phyloP scores from a whole-genome alignment of 2,888 invertebrate species.

The Argyresthia albistria region DNA sequence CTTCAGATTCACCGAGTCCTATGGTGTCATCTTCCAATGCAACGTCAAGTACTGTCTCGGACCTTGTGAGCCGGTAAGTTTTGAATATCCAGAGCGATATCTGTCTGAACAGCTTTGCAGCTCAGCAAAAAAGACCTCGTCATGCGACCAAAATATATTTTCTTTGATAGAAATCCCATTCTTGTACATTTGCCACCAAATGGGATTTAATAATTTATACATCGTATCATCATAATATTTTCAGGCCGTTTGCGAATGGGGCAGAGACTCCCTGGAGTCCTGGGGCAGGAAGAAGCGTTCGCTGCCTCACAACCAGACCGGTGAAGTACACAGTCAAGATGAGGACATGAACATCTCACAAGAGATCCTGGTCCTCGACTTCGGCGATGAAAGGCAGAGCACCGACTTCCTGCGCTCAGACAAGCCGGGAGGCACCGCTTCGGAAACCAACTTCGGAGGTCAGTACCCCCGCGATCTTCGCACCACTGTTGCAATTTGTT shows the following conservation, averaged over 20 bases:
- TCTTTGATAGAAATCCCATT: no score
- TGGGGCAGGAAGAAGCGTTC: slow-evolving; percentile 93
- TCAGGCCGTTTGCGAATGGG: slow-evolving; percentile 92
- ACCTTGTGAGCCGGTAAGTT: slow-evolving; percentile 90
- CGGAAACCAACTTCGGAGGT: slow-evolving; percentile 82
- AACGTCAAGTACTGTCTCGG: slow-evolving; percentile 97
- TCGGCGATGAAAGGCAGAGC: slow-evolving; percentile 89
- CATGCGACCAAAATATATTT: no score
- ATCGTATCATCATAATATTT: slow-evolving; percentile 15
- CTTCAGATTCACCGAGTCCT: slow-evolving; percentile 95
- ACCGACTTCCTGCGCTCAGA: slow-evolving; percentile 84
- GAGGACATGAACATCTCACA: slow-evolving; percentile 95
- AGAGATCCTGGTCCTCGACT: slow-evolving; percentile 93
- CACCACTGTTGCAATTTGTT: background rate
- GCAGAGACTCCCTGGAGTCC: slow-evolving; percentile 90
- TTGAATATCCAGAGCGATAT: background rate
- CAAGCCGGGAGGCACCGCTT: slow-evolving; percentile 74
- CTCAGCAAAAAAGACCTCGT: no score
- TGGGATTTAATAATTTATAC: no score
- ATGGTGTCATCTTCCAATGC: slow-evolving; percentile 97
- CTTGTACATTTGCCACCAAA: no score
- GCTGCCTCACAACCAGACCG: slow-evolving; percentile 69
- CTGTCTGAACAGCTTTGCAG: no score
- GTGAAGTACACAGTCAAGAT: slow-evolving; percentile 75
- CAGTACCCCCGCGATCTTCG: slow-evolving; percentile 15